Conservation (phyloP, 2,888 invertebrate species). For the Polydrusus pterygomalis region DNA sequence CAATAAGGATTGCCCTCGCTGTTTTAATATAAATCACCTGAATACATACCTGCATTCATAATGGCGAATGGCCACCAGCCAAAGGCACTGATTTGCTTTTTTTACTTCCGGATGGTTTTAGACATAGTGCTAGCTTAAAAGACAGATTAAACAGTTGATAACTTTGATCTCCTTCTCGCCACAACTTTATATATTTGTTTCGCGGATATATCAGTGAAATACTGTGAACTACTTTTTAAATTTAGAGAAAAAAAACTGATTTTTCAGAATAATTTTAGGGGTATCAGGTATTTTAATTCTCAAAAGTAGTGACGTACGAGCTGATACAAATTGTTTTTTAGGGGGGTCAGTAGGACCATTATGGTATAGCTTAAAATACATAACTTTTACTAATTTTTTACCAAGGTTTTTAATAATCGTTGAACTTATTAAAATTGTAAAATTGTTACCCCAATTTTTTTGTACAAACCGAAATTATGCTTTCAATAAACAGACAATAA, state of each 20-base stretch:
- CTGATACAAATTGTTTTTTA: too few relatives aligned
- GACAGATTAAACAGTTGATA: slow-evolving; percentile 29
- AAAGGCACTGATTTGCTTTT: slow-evolving; percentile 57
- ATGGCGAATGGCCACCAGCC: slow-evolving; percentile 60
- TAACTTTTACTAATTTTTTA: neutral
- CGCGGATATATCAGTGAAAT: neutral
- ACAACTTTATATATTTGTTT: slow-evolving; percentile 2
- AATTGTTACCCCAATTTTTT: too few relatives aligned
- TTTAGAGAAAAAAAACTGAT: neutral
- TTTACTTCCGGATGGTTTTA: slow-evolving; percentile 60
- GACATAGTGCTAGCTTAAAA: slow-evolving; percentile 35
- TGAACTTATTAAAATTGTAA: too few relatives aligned
- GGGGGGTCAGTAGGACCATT: too few relatives aligned
- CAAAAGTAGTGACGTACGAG: neutral
- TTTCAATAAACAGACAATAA: too few relatives aligned
- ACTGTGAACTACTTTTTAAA: slow-evolving; percentile 16
- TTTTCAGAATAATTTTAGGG: neutral
- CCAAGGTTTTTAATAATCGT: too few relatives aligned
- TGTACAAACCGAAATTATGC: too few relatives aligned
- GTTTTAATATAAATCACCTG: neutral
- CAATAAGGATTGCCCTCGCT: too few relatives aligned
- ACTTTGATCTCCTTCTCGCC: slow-evolving; percentile 19
- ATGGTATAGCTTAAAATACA: neutral
- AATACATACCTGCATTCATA: slow-evolving; percentile 16
- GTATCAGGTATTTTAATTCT: too few relatives aligned